phyloP scores from a whole-genome alignment of 2,113 vertebrate genomes.

The Burhinus oedicnemus region DNA sequence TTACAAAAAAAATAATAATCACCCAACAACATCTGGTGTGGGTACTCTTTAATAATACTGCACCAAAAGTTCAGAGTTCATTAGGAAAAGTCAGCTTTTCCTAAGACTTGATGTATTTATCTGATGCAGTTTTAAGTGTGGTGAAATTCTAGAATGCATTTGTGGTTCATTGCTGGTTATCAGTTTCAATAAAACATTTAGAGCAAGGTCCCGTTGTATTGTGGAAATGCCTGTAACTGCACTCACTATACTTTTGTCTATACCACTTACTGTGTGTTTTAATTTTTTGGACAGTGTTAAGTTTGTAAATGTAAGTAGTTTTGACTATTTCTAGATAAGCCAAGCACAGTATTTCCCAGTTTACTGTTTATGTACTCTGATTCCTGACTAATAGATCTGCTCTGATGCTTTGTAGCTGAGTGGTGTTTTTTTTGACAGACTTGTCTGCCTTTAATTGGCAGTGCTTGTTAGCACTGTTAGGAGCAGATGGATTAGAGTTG shows the following conservation, averaged over 20 bases:
- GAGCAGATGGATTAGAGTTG: not conserved
- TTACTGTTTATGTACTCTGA: not conserved
- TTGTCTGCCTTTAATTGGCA: not conserved
- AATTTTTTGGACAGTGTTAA: not conserved
- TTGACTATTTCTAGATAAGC: not conserved
- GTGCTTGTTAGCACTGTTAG: not conserved
- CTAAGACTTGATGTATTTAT: not conserved
- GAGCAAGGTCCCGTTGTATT: not conserved
- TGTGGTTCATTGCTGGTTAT: not conserved
- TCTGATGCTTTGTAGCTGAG: not conserved
- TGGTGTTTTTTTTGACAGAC: not conserved
- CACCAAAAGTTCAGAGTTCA: not conserved
- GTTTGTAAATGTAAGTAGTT: not conserved
- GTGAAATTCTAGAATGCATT: not conserved
- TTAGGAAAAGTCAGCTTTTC: not conserved
- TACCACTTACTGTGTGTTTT: not conserved
- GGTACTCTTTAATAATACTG: not conserved
- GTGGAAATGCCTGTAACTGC: not conserved
- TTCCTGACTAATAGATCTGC: not conserved
- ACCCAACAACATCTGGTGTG: not conserved
- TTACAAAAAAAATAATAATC: not conserved
- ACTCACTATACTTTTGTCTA: not conserved
- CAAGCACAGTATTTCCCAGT: not conserved
- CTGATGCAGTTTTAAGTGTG: not conserved
- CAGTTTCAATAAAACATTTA: not conserved